These are phyloP conservation scores for Fulica atra DNA, from an alignment of 2,113 vertebrate genomes.

Conservation along the genomic window DNA sequence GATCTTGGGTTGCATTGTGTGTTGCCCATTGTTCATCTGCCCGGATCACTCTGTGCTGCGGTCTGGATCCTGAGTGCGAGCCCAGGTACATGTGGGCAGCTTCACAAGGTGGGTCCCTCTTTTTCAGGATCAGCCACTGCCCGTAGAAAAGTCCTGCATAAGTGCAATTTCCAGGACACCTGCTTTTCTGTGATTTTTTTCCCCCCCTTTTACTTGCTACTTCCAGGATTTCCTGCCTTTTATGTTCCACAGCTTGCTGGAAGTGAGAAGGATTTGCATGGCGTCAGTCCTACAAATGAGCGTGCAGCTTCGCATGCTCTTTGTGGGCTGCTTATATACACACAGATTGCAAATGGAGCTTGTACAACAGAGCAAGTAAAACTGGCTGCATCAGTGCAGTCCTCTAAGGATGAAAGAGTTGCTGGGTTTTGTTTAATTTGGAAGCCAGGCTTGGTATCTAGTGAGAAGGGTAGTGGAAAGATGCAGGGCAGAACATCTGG, in stretches of 20 bases:
- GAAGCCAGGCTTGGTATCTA: not conserved
- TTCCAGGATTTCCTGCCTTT: constrained; percentile 63
- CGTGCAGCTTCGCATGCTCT: not conserved
- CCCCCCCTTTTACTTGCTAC: not conserved
- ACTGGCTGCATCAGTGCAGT: constrained; percentile 26
- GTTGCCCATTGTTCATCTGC: not conserved
- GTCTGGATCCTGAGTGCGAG: not conserved
- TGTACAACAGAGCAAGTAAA: constrained; percentile 34
- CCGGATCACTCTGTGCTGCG: not conserved
- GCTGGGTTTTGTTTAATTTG: not conserved
- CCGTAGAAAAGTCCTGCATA: not conserved
- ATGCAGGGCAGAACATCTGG: not conserved
- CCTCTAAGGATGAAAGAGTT: constrained; percentile 14
- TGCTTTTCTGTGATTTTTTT: not conserved
- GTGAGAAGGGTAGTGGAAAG: not conserved
- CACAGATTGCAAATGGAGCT: constrained; percentile 4
- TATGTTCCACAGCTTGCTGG: not conserved
- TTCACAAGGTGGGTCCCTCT: not conserved
- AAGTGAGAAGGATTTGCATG: constrained; percentile 24
- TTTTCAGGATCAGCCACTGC: not conserved
- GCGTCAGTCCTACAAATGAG: not conserved
- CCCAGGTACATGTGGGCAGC: not conserved
- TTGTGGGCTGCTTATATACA: not conserved
- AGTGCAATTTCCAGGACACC: not conserved
- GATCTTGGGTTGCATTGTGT: not conserved